These are phyloP conservation scores for Nomada hirtipes DNA, from an alignment of 2,888 invertebrate genomes.

Conservation along the genomic window DNA sequence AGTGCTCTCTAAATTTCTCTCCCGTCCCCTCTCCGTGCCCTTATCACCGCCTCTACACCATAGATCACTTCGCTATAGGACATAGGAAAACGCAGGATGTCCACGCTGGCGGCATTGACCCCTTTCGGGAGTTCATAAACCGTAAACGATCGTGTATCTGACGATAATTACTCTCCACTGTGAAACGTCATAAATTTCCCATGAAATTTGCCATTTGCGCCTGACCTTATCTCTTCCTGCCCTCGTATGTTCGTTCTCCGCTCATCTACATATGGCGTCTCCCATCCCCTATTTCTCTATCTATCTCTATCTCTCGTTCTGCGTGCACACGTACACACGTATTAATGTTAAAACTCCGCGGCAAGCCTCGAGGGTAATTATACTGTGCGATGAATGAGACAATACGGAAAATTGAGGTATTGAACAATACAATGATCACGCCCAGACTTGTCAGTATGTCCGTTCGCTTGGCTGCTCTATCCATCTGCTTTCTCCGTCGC, in stretches of 20 bases:
- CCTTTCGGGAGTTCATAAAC: constrained; percentile 66
- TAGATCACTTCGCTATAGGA: neutral
- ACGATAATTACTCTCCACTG: constrained; percentile 78
- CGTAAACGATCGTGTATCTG: constrained; percentile 69
- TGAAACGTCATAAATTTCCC: constrained; percentile 78
- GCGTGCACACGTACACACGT: constrained; percentile 1
- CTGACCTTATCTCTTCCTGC: constrained; percentile 71
- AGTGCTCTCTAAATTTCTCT: neutral
- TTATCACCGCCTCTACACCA: neutral
- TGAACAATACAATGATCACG: constrained; percentile 77
- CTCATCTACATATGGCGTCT: neutral
- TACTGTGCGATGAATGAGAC: constrained; percentile 70
- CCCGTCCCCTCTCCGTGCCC: neutral
- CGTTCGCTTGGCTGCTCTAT: constrained; percentile 43
- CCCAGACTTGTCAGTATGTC: constrained; percentile 56
- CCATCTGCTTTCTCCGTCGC: constrained; percentile 55
- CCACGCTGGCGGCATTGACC: constrained; percentile 61
- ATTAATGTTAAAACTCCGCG: constrained; percentile 67
- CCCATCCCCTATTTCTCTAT: neutral
- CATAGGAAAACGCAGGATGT: neutral
- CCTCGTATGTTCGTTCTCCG: constrained; percentile 38
- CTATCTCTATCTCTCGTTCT: constrained; percentile 3
- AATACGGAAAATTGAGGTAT: constrained; percentile 74
- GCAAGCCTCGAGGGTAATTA: constrained; percentile 78
- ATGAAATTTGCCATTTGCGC: constrained; percentile 76